Evolutionary conservation across 1,140 invertebrate genomes (phyloP).

Genomic region (Euwallacea fornicatus): DNA sequence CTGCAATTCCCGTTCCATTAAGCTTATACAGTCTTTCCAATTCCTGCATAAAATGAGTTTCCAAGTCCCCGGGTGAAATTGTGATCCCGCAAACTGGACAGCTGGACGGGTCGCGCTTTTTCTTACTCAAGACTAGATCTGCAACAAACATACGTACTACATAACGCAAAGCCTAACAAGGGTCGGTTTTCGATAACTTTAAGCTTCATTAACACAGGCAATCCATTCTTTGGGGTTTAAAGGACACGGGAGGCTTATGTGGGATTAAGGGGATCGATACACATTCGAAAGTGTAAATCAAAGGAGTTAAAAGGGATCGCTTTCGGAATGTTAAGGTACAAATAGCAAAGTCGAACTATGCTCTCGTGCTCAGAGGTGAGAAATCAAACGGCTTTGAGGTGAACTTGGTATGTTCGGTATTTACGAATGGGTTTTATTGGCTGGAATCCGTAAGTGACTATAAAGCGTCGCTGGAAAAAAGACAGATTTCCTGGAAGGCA

Average conservation of each 20-base stretch:
- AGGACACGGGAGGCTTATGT: slow-evolving; percentile 35
- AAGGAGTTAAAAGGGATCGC: slow-evolving; percentile 42
- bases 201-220: slow-evolving; percentile 32
- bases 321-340: slow-evolving; percentile 28
- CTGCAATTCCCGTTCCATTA: slow-evolving; percentile 53
- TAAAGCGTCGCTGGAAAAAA: too few species aligned
- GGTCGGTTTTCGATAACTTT: slow-evolving; percentile 25
- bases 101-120: slow-evolving; percentile 56
- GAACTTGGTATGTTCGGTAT: background rate
- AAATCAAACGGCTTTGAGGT: slow-evolving; percentile 13
- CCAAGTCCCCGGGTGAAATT: slow-evolving; percentile 72
- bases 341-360: slow-evolving; percentile 34
- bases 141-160: slow-evolving; percentile 14
- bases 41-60: slow-evolving; percentile 77
- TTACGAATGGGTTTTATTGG: background rate
- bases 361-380: slow-evolving; percentile 16
- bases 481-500: background rate
- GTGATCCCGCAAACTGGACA: slow-evolving; percentile 82
- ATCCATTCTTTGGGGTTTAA: slow-evolving; percentile 32
- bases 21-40: slow-evolving; percentile 74
- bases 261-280: slow-evolving; percentile 42
- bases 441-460: background rate
- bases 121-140: slow-evolving; percentile 49
- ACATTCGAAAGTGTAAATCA: slow-evolving; percentile 43
- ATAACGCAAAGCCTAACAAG: background rate